Evolutionary conservation across 2,113 vertebrate genomes (phyloP).

Genomic region (Tachycineta bicolor): DNA sequence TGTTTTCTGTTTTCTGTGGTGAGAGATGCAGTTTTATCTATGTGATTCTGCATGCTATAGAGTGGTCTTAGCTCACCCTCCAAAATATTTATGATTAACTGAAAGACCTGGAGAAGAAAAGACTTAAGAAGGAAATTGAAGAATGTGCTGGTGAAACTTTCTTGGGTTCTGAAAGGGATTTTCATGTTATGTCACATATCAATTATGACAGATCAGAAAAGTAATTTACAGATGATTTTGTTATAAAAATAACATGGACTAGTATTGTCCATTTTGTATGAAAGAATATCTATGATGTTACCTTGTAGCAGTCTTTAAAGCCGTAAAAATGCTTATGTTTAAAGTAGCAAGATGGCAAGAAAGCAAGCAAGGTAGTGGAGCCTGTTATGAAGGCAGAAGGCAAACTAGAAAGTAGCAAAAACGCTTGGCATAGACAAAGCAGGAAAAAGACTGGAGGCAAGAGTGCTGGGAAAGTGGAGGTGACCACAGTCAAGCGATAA

Average conservation of each 20-base stretch:
- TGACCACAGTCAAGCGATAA: neutral
- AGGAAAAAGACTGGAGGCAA: neutral
- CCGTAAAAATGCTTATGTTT: neutral
- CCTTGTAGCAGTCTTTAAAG: neutral
- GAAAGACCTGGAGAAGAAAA: neutral
- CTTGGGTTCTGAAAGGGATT: neutral
- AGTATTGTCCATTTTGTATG: neutral
- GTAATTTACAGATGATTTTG: neutral
- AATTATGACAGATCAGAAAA: neutral
- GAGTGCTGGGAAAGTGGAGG: neutral
- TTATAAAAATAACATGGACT: neutral
- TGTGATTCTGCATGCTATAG: neutral
- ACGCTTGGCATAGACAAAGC: neutral
- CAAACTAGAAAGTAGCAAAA: neutral
- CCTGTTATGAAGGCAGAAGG: neutral
- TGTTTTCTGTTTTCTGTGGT: neutral
- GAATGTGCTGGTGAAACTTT: neutral
- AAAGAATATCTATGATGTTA: neutral
- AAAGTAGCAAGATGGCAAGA: neutral
- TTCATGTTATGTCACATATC: neutral
- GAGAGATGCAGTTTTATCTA: neutral
- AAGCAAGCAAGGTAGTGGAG: neutral
- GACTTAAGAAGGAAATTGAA: neutral
- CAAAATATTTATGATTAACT: neutral
- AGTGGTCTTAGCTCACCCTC: neutral